Conservation (phyloP, 1,140 invertebrate genomes). For the Tetramorium simillimum region DNA sequence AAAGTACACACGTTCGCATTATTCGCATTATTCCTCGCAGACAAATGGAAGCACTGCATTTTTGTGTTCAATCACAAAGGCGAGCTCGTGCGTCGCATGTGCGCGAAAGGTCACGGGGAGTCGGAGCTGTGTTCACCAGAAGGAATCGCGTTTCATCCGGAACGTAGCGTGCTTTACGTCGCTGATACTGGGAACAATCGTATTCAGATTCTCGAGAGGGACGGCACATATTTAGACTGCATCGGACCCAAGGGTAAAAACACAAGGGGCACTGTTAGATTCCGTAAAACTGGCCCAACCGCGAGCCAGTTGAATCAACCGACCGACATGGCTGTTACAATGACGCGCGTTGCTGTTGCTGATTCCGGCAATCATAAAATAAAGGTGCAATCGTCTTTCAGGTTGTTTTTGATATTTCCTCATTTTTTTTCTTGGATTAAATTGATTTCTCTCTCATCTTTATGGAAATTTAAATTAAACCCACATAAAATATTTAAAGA, state of each 20-base stretch:
- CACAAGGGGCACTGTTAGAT: constrained; percentile 17
- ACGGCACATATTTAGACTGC: constrained; percentile 58
- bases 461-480: neutral
- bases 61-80: constrained; percentile 90
- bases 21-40: constrained; percentile 76
- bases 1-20: neutral
- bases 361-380: constrained; percentile 90
- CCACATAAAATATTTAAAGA: neutral
- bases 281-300: constrained; percentile 21
- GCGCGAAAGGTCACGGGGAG: constrained; percentile 87
- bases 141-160: constrained; percentile 88
- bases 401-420: neutral
- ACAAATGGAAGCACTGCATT: constrained; percentile 92
- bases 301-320: constrained; percentile 88
- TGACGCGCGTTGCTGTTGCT: constrained; percentile 86
- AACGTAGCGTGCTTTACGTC: constrained; percentile 88
- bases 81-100: constrained; percentile 87
- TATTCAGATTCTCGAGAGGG: constrained; percentile 83
- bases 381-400: constrained; percentile 81
- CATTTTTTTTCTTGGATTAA: neutral
- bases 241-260: constrained; percentile 62
- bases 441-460: neutral
- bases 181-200: constrained; percentile 92
- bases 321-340: constrained; percentile 88
- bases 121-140: constrained; percentile 90